Evolutionary conservation across 1,140 invertebrate species (phyloP).

Genomic region (Drosophila persimilis): DNA sequence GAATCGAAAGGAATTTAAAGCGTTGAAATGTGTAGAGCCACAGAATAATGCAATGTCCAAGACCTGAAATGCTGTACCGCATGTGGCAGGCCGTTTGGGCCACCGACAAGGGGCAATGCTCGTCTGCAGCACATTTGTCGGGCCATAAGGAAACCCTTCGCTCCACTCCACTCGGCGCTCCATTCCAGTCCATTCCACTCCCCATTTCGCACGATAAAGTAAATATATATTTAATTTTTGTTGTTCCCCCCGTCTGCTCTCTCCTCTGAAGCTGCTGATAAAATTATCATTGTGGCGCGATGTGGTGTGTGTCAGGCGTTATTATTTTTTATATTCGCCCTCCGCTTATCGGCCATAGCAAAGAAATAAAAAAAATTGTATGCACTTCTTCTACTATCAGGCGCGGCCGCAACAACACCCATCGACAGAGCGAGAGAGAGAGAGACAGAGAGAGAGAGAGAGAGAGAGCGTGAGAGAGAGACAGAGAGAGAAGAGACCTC

Average conservation of each 20-base stretch:
- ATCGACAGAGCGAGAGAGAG: not conserved
- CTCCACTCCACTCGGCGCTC: not conserved
- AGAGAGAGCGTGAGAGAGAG: no score
- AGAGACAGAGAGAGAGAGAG: no score
- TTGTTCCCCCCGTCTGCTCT: not conserved
- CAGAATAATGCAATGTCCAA: conserved; percentile 37
- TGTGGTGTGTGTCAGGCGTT: conserved; percentile 26
- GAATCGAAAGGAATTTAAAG: conserved; percentile 65
- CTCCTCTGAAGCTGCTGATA: conserved; percentile 50
- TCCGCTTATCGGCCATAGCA: conserved; percentile 60
- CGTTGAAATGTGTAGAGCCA: conserved; percentile 61
- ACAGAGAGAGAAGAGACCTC: no score
- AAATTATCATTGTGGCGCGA: conserved; percentile 53
- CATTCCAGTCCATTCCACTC: conserved; percentile 47
- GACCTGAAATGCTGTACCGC: no score
- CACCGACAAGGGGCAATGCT: no score
- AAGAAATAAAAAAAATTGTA: conserved; percentile 62
- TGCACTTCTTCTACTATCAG: conserved; percentile 68
- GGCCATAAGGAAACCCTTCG: conserved; percentile 57
- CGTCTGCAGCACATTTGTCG: conserved; percentile 34
- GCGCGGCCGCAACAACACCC: conserved; percentile 3
- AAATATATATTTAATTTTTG: conserved; percentile 56
- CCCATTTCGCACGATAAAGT: conserved; percentile 63
- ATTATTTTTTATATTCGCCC: conserved; percentile 49
- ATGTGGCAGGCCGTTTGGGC: not conserved